Evolutionary conservation across 2,113 vertebrate species (phyloP), one percentile per base, ranked within the genome.

Genomic region (Lontra canadensis): DNA sequence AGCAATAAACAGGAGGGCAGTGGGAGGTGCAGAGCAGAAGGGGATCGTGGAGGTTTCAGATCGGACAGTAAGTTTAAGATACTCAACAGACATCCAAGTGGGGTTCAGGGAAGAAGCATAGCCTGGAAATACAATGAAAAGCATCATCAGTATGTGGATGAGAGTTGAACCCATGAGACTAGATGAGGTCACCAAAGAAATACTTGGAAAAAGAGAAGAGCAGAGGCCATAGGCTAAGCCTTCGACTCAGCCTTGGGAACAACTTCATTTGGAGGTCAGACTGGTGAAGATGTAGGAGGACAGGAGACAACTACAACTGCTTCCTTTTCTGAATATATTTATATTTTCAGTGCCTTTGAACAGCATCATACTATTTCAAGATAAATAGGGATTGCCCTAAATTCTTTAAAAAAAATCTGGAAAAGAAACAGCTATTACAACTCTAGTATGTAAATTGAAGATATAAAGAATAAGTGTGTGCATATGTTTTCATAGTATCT

Each of bases 341-440:
- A 59, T 21, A 63, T 87, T 52, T 79, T 96, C 29, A 83, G 1
- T 47, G 18, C 80, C 26, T 83, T 87, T 63, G 29, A 81, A 44
- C 12, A 85, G 39, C 25, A 61, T 29, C 5, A 11, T 47, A 12
- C 3, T 55, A 36, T 79, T 81, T 17, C 26, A 80, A 65, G 79
- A 26, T 86, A 92, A 94, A 52, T 11, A 79, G 15, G 12, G 13
- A 92, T 61, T 88, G 36, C 29, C n/a, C 55, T 92, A 84, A 80
- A 90, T 39, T 83, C 39, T 95, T 87, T 21, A 14, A 84, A 83
- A 90, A 93, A 90, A 91, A 92, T 71, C 79, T 78, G 44, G 25
- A 88, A 90, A 95, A 96, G 44, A 85, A 71, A 82, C 36, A 65
- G 23, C 7, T 76, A 8, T 80, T 69, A 25, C 49, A 90, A 49